These are phyloP conservation scores for Carassius gibelio DNA, from an alignment of 2,113 vertebrate genomes.

Conservation along the genomic window DNA sequence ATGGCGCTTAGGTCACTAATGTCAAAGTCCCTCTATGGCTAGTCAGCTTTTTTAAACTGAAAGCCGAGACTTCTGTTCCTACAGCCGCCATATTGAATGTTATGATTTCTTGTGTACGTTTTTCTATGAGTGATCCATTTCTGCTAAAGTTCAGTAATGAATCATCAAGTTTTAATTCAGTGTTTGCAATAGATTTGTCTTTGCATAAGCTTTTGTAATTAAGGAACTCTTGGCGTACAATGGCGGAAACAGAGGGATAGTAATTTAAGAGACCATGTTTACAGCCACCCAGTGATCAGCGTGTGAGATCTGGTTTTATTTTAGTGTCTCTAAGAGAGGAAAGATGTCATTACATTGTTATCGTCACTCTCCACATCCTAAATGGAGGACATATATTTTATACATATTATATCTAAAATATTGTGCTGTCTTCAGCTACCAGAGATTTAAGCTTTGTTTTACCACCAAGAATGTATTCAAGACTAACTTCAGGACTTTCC, in stretches of 20 bases:
- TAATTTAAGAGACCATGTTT: constrained; percentile 37
- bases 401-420: background rate
- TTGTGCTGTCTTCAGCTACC: background rate
- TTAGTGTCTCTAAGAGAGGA: constrained; percentile 37
- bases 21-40: background rate
- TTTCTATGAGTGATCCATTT: background rate
- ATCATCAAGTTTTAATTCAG: background rate
- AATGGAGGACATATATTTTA: background rate
- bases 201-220: constrained; percentile 40
- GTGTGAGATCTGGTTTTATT: constrained; percentile 54
- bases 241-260: constrained; percentile 26
- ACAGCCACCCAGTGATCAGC: constrained; percentile 45
- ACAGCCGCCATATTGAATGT: background rate
- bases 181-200: background rate
- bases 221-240: constrained; percentile 27
- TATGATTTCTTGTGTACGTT: background rate
- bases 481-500: background rate
- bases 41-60: background rate
- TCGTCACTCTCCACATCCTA: constrained; percentile 22
- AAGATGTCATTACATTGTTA: constrained; percentile 49
- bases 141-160: background rate
- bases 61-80: background rate
- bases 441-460: background rate
- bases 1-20: background rate
- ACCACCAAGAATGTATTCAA: background rate